These are phyloP conservation scores for Uromys caudimaculatus DNA, from an alignment of 2,797 vertebrate genomes.

Conservation along the genomic window DNA sequence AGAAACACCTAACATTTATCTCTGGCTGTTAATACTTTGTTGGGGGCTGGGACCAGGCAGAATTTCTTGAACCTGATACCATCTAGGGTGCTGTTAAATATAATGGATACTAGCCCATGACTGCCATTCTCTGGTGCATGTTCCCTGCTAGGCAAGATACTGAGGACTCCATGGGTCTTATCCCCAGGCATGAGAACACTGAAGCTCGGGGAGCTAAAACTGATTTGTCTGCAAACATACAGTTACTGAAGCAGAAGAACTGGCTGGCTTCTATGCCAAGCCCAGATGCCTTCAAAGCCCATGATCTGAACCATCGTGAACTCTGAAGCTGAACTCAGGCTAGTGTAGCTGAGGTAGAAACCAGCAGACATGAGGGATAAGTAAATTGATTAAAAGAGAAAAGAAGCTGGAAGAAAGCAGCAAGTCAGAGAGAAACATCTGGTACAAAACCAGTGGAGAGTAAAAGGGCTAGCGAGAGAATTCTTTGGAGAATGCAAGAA, in stretches of 20 bases:
- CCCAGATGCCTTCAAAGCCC: not conserved
- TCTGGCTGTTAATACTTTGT: not conserved
- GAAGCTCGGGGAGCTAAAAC: not conserved
- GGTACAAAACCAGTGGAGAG: slow-evolving; percentile 63
- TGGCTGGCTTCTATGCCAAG: not conserved
- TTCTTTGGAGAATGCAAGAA: slow-evolving; percentile 61
- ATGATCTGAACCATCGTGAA: not conserved
- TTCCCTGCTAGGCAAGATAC: not conserved
- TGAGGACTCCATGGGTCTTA: not conserved
- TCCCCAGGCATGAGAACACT: not conserved
- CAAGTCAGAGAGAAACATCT: slow-evolving; percentile 66
- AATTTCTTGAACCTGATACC: not conserved
- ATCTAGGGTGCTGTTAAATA: not conserved
- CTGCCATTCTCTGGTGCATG: not conserved
- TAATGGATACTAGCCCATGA: not conserved
- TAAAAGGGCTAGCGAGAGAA: slow-evolving; percentile 24
- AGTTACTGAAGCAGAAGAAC: not conserved
- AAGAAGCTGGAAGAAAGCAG: slow-evolving; percentile 47
- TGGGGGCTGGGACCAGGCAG: not conserved
- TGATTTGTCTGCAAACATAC: not conserved
- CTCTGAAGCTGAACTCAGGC: not conserved
- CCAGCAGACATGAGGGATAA: slow-evolving; percentile 35
- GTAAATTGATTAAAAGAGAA: slow-evolving; percentile 60
- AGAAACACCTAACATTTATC: not conserved
- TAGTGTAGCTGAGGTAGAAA: not conserved